These are phyloP conservation scores for Conger conger DNA, from an alignment of 2,113 vertebrate species.

Conservation along the genomic window DNA sequence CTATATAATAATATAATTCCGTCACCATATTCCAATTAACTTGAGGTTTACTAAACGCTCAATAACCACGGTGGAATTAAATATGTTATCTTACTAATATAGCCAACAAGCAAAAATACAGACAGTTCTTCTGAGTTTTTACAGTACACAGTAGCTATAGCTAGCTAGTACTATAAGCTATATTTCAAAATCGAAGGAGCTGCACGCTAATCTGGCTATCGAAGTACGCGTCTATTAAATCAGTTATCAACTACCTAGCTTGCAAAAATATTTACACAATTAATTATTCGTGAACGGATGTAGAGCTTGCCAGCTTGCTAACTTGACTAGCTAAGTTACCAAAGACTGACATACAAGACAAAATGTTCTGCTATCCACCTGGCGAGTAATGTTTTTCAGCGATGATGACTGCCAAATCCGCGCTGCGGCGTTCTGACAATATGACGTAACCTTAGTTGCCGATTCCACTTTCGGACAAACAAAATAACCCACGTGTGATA, in stretches of 20 bases:
- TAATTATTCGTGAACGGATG: too few species aligned
- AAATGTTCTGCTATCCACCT: neutral
- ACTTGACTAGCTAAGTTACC: neutral
- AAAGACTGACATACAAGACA: neutral
- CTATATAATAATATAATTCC: neutral
- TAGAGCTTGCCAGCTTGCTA: neutral
- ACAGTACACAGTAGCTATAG: neutral
- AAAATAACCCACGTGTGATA: slow-evolving; percentile 9
- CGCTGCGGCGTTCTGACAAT: neutral
- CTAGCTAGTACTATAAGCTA: too few species aligned
- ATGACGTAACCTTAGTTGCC: neutral
- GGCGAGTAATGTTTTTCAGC: neutral
- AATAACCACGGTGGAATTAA: neutral
- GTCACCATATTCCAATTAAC: too few species aligned
- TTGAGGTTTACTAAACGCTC: too few species aligned
- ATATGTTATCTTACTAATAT: neutral
- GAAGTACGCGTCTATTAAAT: neutral
- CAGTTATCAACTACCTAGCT: neutral
- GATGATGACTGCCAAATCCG: neutral
- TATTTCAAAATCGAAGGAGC: neutral
- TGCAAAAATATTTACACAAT: neutral
- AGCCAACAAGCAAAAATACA: neutral
- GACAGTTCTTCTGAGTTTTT: neutral
- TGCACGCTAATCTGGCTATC: neutral
- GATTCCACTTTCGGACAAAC: neutral